Base-by-base conservation (phyloP, 2,888 invertebrate genomes). In the Philereme transversata region DNA sequence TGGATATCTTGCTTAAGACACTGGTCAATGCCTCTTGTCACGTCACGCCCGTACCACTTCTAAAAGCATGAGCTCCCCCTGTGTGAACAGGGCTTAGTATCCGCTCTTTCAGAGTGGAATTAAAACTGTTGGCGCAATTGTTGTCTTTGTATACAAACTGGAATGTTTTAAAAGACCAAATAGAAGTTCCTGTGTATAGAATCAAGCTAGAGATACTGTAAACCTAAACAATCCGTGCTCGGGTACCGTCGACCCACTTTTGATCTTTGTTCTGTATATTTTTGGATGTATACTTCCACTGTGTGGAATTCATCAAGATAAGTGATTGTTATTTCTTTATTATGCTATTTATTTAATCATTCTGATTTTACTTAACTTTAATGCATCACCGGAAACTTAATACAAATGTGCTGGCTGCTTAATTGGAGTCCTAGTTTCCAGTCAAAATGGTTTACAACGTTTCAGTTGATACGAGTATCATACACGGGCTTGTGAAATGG, bases 111-210 rank as follows among this genome's bases (percentile, higher is more conserved):
- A 54, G 40, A 40, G n/a, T 22, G 22, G 22, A 22, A 10, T 41
- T 50, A 45, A 57, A 33, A 5, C 34, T 10, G 51, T 44, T 51
- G 43, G 34, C 34, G 43, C 34, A 51, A 8, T 36, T 11, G 45
- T 57, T 46, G 51, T 51, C 44, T 46, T 51, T 41, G 44, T 48
- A 44, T 41, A 56, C 45, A 36, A 56, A 44, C 44, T 10, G n/a
- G 41, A n/a, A 52, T 61, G 48, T 62, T 56, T 57, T 60, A 36
- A 58, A 51, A 55, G 44, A 36, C 44, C 49, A 61, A 63, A 64
- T 43, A 64, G 51, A 35, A 61, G 45, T 64, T 64, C 60, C 59
- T 64, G 59, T 62, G 62, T 64, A 64, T 55, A 55, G 60, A 65
- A 64, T 64, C 61, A 62, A 50, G 40, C 33, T 52, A 52, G 49